Evolutionary conservation across 2,888 invertebrate species (phyloP).

Genomic region (Parelbella ahira): DNA sequence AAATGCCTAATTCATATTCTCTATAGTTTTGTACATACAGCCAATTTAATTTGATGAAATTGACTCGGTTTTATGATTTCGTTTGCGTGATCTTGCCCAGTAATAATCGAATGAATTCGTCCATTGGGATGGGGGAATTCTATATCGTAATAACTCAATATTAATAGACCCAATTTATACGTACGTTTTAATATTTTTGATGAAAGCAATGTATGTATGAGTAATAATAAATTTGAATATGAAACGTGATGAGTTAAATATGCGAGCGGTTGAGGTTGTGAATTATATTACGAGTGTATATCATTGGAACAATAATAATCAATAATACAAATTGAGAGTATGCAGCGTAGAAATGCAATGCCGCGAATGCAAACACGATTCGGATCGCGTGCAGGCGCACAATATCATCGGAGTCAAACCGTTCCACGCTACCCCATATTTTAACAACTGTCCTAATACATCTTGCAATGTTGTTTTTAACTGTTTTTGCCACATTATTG

Average conservation of each 20-base stretch:
- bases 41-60: conserved; percentile 66
- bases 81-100: conserved; percentile 77
- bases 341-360: conserved; percentile 28
- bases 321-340: conserved; percentile 26
- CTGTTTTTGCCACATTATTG: conserved; percentile 75
- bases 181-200: conserved; percentile 9
- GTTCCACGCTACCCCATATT: conserved; percentile 75
- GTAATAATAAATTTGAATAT: no score
- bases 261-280: background rate
- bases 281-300: conserved; percentile 10
- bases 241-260: background rate
- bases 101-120: conserved; percentile 75
- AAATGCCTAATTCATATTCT: no score
- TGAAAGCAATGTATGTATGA: background rate
- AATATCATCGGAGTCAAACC: conserved; percentile 66
- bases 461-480: conserved; percentile 80
- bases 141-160: conserved; percentile 58
- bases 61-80: conserved; percentile 77
- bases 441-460: conserved; percentile 82
- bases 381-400: conserved; percentile 68
- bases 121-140: conserved; percentile 63
- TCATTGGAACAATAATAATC: conserved; percentile 27
- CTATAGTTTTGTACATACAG: background rate
- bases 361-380: conserved; percentile 46
- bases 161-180: conserved; percentile 47